phyloP scores from a whole-genome alignment of 2,113 vertebrate genomes.

The Orcinus orca region DNA sequence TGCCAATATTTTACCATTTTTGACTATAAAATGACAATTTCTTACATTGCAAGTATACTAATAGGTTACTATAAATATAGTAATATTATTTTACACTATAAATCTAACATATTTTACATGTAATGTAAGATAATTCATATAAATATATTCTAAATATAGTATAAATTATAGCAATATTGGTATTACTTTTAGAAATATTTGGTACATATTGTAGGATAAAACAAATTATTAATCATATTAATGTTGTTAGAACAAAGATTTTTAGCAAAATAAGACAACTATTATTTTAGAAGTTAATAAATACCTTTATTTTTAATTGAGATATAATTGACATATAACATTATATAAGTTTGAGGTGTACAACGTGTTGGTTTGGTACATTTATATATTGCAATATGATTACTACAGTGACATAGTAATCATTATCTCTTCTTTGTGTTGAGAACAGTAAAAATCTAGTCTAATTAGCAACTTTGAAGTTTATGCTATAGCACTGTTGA shows the following conservation, averaged over 20 bases:
- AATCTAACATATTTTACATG: neutral
- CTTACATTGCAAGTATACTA: neutral
- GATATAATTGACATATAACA: neutral
- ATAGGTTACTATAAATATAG: neutral
- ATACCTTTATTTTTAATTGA: neutral
- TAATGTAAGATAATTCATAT: neutral
- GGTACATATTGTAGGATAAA: neutral
- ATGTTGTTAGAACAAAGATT: neutral
- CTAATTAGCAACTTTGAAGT: neutral
- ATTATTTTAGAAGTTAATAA: neutral
- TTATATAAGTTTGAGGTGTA: neutral
- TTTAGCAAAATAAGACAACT: neutral
- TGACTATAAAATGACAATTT: neutral
- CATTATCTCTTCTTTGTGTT: neutral
- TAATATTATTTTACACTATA: neutral
- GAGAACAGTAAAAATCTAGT: neutral
- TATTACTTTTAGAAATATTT: neutral
- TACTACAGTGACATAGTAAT: neutral
- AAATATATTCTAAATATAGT: neutral
- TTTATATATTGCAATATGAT: neutral
- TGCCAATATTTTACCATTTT: neutral
- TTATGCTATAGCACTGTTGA: neutral
- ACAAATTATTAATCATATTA: neutral
- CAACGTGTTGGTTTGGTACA: neutral
- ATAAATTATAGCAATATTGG: neutral